A percentile compares a stretch with the other conserved stretches of the same genome.
Evolutionary conservation across 2,113 vertebrate genomes (phyloP).

Genomic region (Muntiacus reevesi): DNA sequence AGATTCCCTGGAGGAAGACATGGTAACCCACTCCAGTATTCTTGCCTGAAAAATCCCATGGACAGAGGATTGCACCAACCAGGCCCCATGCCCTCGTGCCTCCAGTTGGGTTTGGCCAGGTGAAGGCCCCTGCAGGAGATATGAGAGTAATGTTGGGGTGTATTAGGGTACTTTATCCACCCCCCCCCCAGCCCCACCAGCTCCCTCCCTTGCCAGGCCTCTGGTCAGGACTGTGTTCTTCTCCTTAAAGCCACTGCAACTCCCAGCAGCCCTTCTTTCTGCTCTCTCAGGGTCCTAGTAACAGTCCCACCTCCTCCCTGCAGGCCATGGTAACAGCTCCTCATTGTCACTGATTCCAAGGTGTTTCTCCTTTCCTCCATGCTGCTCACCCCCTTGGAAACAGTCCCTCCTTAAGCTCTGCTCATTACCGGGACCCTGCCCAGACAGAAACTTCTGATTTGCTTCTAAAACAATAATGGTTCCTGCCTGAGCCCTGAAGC

Average conservation of each 20-base stretch:
- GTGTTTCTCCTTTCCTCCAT: neutral
- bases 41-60: neutral
- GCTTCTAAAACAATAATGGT: neutral
- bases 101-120: neutral
- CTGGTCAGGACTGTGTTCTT: neutral
- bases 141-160: neutral
- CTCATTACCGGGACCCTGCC: neutral
- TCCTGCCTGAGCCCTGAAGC: neutral
- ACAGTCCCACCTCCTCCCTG: neutral
- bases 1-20: neutral
- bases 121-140: neutral
- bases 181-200: neutral
- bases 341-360: neutral
- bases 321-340: neutral
- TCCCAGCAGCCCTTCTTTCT: neutral
- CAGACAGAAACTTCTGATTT: slow-evolving; percentile 14
- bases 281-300: neutral
- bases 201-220: neutral
- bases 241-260: neutral
- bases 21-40: neutral
- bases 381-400: neutral
- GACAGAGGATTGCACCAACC: neutral
- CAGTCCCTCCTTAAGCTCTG: neutral
- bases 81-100: neutral
- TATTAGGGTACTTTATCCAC: neutral